Conservation (phyloP, 2,113 vertebrate species). For the Poecilia latipinna region DNA sequence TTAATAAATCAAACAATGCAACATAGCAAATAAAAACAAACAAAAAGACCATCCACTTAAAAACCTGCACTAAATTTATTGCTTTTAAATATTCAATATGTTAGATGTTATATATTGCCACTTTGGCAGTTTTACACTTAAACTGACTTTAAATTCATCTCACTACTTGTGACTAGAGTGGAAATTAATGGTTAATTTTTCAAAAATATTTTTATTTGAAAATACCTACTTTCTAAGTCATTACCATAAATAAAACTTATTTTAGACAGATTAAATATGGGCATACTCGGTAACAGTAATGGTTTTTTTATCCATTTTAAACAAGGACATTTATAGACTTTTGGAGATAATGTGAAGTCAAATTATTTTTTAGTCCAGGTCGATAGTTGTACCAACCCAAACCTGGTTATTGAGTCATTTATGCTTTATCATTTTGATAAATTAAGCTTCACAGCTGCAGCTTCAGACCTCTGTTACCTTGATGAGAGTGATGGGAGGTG, state of each 20-base stretch:
- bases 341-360: too few species aligned
- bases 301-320: too few species aligned
- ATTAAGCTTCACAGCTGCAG: not conserved
- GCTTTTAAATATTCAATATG: not conserved
- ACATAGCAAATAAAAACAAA: too few species aligned
- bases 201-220: not conserved
- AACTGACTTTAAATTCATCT: not conserved
- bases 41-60: too few species aligned
- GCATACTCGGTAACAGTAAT: not conserved
- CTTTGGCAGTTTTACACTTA: not conserved
- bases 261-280: not conserved
- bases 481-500: not conserved
- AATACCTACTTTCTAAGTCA: not conserved
- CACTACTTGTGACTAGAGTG: too few species aligned
- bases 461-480: not conserved
- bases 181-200: too few species aligned
- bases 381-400: too few species aligned
- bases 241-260: not conserved
- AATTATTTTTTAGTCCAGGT: too few species aligned
- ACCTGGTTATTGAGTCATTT: too few species aligned
- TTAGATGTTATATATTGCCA: not conserved
- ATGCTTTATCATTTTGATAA: too few species aligned
- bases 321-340: too few species aligned
- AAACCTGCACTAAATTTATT: not conserved
- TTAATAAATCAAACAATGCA: too few species aligned